A percentile compares a stretch with the other conserved stretches of the same genome.
phyloP scores from a whole-genome alignment of 2,113 vertebrate species.

The Gasterosteus aculeatus region DNA sequence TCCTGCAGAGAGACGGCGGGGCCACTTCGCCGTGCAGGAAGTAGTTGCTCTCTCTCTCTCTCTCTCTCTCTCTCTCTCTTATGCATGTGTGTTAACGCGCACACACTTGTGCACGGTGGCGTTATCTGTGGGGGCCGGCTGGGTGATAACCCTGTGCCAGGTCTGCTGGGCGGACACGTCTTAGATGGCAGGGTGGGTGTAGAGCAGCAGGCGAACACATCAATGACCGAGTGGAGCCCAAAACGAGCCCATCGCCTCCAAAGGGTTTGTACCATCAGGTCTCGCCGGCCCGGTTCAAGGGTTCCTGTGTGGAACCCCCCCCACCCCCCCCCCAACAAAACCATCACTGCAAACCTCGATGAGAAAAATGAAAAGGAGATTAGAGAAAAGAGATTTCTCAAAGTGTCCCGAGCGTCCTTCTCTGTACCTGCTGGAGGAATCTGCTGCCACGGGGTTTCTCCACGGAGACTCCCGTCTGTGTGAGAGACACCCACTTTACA shows the following conservation, averaged over 20 bases:
- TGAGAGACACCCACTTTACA: constrained; percentile 85
- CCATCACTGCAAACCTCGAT: constrained; percentile 69
- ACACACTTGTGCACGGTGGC: not conserved
- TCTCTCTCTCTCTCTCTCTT: not conserved
- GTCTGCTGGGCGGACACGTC: constrained; percentile 43
- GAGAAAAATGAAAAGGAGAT: constrained; percentile 1
- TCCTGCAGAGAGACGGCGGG: no score
- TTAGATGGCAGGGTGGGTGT: constrained; percentile 33
- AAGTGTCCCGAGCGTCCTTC: constrained; percentile 77
- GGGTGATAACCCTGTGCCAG: constrained; percentile 61
- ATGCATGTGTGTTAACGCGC: not conserved
- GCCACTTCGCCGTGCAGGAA: no score
- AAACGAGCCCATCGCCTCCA: no score
- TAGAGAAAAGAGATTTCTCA: constrained; percentile 68
- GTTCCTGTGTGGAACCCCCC: not conserved
- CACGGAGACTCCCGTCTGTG: constrained; percentile 92
- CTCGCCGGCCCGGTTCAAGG: no score
- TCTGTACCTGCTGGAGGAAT: constrained; percentile 90
- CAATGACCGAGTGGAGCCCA: no score
- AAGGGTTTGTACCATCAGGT: no score
- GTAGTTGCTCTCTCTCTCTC: not conserved
- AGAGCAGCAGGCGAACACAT: constrained; percentile 47
- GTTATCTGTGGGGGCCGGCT: constrained; percentile 70
- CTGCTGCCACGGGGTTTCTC: constrained; percentile 92
- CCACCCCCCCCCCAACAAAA: constrained; percentile 19